Conservation (phyloP, 2,888 invertebrate genomes). For the Trileptium ribeirensis region DNA sequence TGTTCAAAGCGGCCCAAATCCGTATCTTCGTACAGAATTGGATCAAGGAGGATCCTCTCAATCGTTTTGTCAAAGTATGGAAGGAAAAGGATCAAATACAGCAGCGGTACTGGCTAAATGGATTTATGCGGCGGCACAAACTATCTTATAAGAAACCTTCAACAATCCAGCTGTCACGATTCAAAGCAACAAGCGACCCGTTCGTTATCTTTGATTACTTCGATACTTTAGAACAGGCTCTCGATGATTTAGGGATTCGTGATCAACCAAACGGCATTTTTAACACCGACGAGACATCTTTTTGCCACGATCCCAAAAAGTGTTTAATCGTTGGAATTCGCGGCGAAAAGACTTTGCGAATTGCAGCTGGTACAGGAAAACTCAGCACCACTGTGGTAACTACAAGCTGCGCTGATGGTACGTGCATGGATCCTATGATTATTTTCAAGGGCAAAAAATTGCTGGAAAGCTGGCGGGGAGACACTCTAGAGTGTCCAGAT, state of each 20-base stretch:
- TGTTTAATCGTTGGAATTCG: background rate
- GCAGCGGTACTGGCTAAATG: background rate
- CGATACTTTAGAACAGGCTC: conserved; percentile 5
- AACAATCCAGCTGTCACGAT: background rate
- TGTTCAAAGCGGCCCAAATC: background rate
- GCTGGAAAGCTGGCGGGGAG: background rate
- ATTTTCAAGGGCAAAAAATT: background rate
- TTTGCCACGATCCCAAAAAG: background rate
- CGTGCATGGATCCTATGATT: background rate
- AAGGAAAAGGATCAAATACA: background rate
- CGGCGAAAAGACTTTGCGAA: too few species aligned
- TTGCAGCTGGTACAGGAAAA: too few species aligned
- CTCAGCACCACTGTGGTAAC: conserved; percentile 13
- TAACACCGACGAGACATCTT: too few species aligned
- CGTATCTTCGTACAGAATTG: background rate
- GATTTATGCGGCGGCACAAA: background rate
- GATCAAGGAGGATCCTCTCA: background rate
- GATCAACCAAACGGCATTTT: too few species aligned
- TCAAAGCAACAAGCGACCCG: background rate
- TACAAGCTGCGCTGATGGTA: conserved; percentile 8
- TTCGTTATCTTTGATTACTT: background rate
- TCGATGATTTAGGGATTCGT: too few species aligned
- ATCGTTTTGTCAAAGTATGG: background rate
- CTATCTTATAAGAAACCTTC: background rate
- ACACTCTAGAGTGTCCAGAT: background rate